phyloP scores from a whole-genome alignment of 2,888 invertebrate species.

The Microctonus brassicae region DNA sequence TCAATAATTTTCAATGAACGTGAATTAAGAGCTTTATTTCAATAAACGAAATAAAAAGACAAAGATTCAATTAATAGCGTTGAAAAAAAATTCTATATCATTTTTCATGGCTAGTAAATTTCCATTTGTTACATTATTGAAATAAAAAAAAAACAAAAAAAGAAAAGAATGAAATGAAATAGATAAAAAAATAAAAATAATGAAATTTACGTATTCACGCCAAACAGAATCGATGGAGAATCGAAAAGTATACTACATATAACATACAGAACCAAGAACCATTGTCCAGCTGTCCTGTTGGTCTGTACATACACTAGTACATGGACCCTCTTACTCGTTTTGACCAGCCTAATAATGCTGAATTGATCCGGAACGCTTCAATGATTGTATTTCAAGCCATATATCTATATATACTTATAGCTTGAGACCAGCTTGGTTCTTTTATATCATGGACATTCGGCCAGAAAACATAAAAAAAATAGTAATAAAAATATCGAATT shows the following conservation, averaged over 20 bases:
- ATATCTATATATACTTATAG: too few relatives aligned
- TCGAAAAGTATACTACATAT: constrained; percentile 33
- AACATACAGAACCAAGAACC: constrained; percentile 40
- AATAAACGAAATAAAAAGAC: neutral
- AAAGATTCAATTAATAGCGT: neutral
- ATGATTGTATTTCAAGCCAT: constrained; percentile 62
- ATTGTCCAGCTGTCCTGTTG: constrained; percentile 66
- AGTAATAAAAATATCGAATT: constrained; percentile 15
- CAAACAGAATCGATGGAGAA: constrained; percentile 26
- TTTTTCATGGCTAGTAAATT: too few relatives aligned
- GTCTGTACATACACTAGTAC: constrained; percentile 50
- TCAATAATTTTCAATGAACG: neutral
- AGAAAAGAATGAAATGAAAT: constrained; percentile 26
- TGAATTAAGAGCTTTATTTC: neutral
- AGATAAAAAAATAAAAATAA: neutral
- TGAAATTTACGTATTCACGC: neutral
- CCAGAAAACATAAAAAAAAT: constrained; percentile 42
- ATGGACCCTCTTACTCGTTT: constrained; percentile 51
- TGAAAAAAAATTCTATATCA: constrained; percentile 33
- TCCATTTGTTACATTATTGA: constrained; percentile 3
- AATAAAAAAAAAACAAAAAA: constrained; percentile 24
- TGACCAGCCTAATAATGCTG: constrained; percentile 55
- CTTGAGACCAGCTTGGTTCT: constrained; percentile 54
- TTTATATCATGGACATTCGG: constrained; percentile 53
- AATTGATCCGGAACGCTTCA: constrained; percentile 62